Evolutionary conservation across 2,888 invertebrate species (phyloP), one percentile per base, ranked within the genome.

Genomic region (Sesia apiformis): DNA sequence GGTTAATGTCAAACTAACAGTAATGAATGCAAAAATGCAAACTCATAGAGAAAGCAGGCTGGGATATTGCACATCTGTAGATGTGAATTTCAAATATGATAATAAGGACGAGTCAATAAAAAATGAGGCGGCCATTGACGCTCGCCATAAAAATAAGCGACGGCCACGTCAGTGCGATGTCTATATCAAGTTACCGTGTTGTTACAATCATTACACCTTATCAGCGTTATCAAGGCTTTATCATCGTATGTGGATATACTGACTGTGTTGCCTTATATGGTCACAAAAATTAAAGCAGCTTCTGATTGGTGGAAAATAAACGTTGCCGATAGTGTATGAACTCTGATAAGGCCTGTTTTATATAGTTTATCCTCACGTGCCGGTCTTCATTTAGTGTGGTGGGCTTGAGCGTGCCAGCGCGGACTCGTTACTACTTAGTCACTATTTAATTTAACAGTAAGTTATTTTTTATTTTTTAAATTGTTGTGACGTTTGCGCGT

Each of bases 261-360:
- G 55, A 70, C 74, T 70, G 71, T 88, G 90, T 91, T 92, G 91
- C 94, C 94, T 92, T 94, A 94, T 94, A 94, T 93, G 94, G 94
- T 93, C 91, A 94, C 93, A 92, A 85, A 85, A 84, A 79, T 77
- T 83, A 76, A 78, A 70, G 70, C 74, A 91, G 91, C 87, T 86
- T 81, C 85, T 91, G 88, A 94, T 94, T 94, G 94, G 93, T 79
- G 84, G 90, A 81, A 76, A 78, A 76, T 74, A 74, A 76, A 76
- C 78, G 75, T 74, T 74, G 74, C 75, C 80, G 85, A 88, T 90
- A 88, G 86, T 89, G 84, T 83, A 81, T 76, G 74, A 76, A 78
- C 76, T 81, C 71, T 85, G 89, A 90, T 90, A 90, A 90, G 85
- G 74, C 75, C 67, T 73, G 81, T 82, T 84, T 86, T 87, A 89